Base-by-base conservation (phyloP, 2,888 invertebrate species). In the Latrodectus hesperus region DNA sequence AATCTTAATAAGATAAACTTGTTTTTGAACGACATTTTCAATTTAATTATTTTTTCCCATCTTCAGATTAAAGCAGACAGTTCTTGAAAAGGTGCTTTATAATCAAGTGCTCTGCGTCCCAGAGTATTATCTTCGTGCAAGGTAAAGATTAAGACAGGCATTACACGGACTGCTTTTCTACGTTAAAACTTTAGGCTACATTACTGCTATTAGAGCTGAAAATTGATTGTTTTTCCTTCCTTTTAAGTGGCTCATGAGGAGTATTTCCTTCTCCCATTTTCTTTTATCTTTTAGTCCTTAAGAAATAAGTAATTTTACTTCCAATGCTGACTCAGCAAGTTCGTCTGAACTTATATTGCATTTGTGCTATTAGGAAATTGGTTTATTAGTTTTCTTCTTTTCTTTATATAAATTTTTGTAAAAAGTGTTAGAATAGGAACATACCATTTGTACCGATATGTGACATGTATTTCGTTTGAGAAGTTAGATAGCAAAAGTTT, bases 11-110 rank as follows among this genome's bases (percentile, higher is more conserved):
- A 55, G 73, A 73, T 55, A 22, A 17, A 51, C 55, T 38, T 72
- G 11, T 6, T 38, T 38, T 38, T 14, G 52, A 11, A 49, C 49
- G n/a, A 16, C 68, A 22, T 55, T 74, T 60, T 74, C 17, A 74
- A 82, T 68, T 74, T 82, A 82, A 75, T 82, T 75, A 82, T 75
- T 38, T 38, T 38, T 38, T 74, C 65, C 71, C 71, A 72, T 38
- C 74, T 55, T 38, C n/a, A 38, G 73, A 82, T 82, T 82, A 82
- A 82, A 74, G 55, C 67, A 53, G 10, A 52, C 12, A 17, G 55
- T 68, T 1, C 38, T 53, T 17, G 68, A 55, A 82, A 76, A 55
- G 49, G 55, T 60, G 12, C 68, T 60, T 82, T 68, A 68, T 75
- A 82, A 82, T 75, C 68, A 68, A 74, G 74, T 49, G 11, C 22